Percentiles rank a stretch among this genome's conserved stretches.
Evolutionary conservation across 2,888 invertebrate genomes (phyloP).

Genomic region (Esperia sulphurella): DNA sequence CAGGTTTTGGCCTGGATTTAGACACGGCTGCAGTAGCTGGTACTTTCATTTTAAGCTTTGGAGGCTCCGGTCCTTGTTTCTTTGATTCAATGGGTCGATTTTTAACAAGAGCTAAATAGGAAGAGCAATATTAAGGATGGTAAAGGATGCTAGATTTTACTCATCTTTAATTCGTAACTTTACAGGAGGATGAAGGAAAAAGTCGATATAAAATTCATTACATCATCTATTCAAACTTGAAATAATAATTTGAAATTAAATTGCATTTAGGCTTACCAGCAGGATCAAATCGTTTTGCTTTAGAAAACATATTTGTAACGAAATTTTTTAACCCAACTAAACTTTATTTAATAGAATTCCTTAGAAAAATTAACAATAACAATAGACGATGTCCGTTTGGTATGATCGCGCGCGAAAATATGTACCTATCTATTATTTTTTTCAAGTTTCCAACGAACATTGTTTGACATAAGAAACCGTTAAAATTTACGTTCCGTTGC

Average conservation of each 20-base stretch:
- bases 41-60: conserved; percentile 14
- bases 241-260: too few species aligned
- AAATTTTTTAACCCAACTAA: conserved; percentile 4
- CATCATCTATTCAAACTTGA: too few species aligned
- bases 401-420: conserved; percentile 20
- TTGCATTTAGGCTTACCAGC: conserved; percentile 44
- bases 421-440: background rate
- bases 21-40: conserved; percentile 1
- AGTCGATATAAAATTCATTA: too few species aligned
- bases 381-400: conserved; percentile 5
- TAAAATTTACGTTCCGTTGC: conserved; percentile 32
- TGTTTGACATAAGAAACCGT: conserved; percentile 26
- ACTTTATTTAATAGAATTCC: conserved; percentile 3
- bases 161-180: too few species aligned
- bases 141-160: too few species aligned
- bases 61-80: conserved; percentile 36
- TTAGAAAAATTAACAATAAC: conserved; percentile 7
- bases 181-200: too few species aligned
- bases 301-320: conserved; percentile 57
- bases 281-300: conserved; percentile 67
- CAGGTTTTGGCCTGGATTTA: conserved; percentile 24
- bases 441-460: background rate
- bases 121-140: too few species aligned
- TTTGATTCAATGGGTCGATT: conserved; percentile 29
- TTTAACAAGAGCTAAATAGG: conserved; percentile 33